Conservation (phyloP, 2,113 vertebrate species). For the Connochaetes taurinus region DNA sequence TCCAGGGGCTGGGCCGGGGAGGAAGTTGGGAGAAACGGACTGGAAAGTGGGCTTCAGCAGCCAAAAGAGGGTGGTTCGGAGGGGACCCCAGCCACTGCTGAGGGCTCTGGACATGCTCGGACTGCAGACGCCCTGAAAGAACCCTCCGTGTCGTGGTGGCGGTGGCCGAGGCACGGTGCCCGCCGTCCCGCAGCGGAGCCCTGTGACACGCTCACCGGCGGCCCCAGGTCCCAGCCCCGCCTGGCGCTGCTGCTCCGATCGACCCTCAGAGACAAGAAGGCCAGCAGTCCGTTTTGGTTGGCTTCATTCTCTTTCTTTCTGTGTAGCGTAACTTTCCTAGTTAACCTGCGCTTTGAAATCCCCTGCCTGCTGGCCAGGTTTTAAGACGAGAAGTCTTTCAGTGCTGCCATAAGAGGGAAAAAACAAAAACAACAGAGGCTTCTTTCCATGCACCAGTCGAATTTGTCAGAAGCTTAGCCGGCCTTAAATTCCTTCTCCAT, state of each 20-base stretch:
- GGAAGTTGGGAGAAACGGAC: not conserved
- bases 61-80: too few species aligned
- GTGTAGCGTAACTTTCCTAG: slow-evolving; percentile 74
- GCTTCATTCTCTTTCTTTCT: not conserved
- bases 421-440: not conserved
- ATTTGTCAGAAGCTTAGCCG: slow-evolving; percentile 42
- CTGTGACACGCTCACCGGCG: accelerated
- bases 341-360: slow-evolving; percentile 64
- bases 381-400: slow-evolving; percentile 57
- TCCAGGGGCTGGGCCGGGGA: not conserved
- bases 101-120: not conserved
- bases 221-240: accelerated
- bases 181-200: not conserved
- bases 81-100: too few species aligned
- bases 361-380: slow-evolving; percentile 79
- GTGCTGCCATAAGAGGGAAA: slow-evolving; percentile 10
- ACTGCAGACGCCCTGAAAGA: not conserved
- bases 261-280: not conserved
- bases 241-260: accelerated
- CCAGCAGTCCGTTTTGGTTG: not conserved
- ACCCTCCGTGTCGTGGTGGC: accelerated
- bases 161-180: accelerated
- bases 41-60: not conserved
- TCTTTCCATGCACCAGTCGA: not conserved
- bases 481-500: not conserved